These are phyloP conservation scores for Oligia latruncula DNA, from an alignment of 2,888 invertebrate species.

Conservation along the genomic window DNA sequence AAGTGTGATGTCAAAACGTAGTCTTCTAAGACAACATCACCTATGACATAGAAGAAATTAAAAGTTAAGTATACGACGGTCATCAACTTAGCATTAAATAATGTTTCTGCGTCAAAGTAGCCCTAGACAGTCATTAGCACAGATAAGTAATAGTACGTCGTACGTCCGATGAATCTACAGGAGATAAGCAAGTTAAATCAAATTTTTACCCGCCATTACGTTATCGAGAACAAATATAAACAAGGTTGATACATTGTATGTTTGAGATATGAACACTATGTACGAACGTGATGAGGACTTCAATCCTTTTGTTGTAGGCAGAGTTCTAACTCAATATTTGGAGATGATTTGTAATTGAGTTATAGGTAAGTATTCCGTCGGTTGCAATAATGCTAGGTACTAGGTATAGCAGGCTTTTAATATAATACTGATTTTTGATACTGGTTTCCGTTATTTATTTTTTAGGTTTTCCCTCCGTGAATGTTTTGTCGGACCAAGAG, in stretches of 20 bases:
- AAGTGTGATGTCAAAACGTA: background rate
- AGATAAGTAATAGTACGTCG: background rate
- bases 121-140: background rate
- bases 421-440: slow-evolving; percentile 14
- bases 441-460: background rate
- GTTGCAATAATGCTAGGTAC: background rate
- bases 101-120: background rate
- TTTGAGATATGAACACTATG: slow-evolving; percentile 40
- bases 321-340: background rate
- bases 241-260: slow-evolving; percentile 45
- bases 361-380: no score
- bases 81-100: background rate
- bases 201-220: slow-evolving; percentile 53
- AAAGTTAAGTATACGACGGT: background rate
- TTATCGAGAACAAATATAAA: slow-evolving; percentile 61
- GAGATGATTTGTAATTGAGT: background rate
- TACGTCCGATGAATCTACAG: slow-evolving; percentile 16
- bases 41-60: background rate
- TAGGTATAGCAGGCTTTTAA: background rate
- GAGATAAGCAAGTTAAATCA: slow-evolving; percentile 45
- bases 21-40: background rate
- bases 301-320: background rate
- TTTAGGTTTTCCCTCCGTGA: background rate
- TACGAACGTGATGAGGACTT: slow-evolving; percentile 29
- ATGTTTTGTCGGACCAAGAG: slow-evolving; percentile 5